phyloP scores from a whole-genome alignment of 1,140 invertebrate species.

The Oreohelix idahoensis region DNA sequence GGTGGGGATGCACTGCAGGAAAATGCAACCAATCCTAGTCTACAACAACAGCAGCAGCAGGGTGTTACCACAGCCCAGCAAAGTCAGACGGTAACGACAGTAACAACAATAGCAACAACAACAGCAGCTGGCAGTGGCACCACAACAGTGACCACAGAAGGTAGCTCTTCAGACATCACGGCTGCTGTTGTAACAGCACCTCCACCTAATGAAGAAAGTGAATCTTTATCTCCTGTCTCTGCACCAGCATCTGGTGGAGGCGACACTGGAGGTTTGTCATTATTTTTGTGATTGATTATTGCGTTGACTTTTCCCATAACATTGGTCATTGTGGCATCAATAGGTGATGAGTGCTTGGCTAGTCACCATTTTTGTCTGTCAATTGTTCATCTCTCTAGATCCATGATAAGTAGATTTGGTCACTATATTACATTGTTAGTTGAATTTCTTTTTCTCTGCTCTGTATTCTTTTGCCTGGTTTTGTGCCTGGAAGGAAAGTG shows the following conservation, averaged over 20 bases:
- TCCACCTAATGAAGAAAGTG: conserved; percentile 30
- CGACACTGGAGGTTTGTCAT: conserved; percentile 36
- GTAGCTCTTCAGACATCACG: background rate
- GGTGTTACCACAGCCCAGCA: conserved; percentile 29
- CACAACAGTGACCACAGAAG: conserved; percentile 20
- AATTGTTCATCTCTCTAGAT: too few relatives aligned
- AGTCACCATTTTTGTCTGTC: too few relatives aligned
- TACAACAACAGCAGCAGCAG: conserved; percentile 47
- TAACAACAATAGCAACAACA: conserved; percentile 18
- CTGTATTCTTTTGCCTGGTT: too few relatives aligned
- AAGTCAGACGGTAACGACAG: background rate
- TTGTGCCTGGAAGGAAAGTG: too few relatives aligned
- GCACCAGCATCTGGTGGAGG: background rate
- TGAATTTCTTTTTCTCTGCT: too few relatives aligned
- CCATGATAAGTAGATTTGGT: too few relatives aligned
- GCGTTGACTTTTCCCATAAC: too few relatives aligned
- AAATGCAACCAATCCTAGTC: conserved; percentile 45
- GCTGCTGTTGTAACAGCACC: conserved; percentile 10
- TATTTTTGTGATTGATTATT: too few relatives aligned
- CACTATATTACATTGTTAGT: too few relatives aligned
- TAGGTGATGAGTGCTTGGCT: too few relatives aligned
- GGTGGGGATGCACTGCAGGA: conserved; percentile 71
- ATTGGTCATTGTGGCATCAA: too few relatives aligned
- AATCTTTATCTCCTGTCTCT: conserved; percentile 10
- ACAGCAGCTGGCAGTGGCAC: conserved; percentile 3